Evolutionary conservation across 2,113 vertebrate species (phyloP).

Genomic region (Salvator merianae): DNA sequence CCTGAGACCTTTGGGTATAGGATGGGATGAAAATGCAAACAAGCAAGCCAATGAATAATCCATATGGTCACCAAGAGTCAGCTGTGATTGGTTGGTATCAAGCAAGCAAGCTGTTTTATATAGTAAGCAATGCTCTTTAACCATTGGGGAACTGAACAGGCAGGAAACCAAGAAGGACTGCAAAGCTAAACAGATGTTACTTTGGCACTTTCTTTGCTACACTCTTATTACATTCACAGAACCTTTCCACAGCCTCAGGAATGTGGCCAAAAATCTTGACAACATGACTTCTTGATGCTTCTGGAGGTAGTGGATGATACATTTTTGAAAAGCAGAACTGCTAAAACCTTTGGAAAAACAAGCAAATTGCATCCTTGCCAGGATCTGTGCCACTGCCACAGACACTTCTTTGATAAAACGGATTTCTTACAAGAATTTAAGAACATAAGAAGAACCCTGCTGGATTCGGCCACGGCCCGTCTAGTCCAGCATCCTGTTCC

Average conservation of each 20-base stretch:
- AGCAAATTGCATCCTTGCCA: slow-evolving; percentile 20
- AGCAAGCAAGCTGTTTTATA: too few species aligned
- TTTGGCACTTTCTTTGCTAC: slow-evolving; percentile 46
- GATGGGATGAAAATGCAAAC: too few species aligned
- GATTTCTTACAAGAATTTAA: too few species aligned
- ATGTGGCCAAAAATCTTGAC: slow-evolving; percentile 37
- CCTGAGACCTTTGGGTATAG: neutral
- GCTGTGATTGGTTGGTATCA: too few species aligned
- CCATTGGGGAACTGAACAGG: slow-evolving; percentile 23
- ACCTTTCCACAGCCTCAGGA: slow-evolving; percentile 52
- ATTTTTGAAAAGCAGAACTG: slow-evolving; percentile 40
- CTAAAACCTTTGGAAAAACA: slow-evolving; percentile 44
- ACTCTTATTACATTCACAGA: neutral
- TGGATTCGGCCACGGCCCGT: too few species aligned
- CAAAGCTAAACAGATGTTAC: neutral
- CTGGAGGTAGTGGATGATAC: slow-evolving; percentile 44
- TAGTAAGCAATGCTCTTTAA: neutral
- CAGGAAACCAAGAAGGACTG: slow-evolving; percentile 23
- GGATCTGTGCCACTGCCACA: neutral
- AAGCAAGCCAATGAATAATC: neutral
- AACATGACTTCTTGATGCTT: slow-evolving; percentile 26
- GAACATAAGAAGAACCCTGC: too few species aligned
- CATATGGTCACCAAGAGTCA: too few species aligned
- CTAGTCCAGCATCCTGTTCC: too few species aligned
- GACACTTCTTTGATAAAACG: neutral